These are phyloP conservation scores for Halocaridina rubra DNA, from an alignment of 2,888 invertebrate genomes.

Conservation along the genomic window DNA sequence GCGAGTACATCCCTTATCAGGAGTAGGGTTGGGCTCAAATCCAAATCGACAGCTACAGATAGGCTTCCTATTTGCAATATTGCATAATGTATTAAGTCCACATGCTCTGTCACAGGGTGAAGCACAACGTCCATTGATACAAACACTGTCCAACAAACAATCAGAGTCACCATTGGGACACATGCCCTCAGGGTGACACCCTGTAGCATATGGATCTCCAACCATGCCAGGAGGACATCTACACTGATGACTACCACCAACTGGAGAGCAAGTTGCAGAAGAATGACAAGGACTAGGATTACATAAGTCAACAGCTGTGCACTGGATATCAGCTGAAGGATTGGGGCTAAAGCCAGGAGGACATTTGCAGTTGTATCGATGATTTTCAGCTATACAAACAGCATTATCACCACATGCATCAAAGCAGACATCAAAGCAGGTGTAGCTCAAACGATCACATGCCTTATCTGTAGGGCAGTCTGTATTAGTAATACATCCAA, in stretches of 20 bases:
- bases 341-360: slow-evolving; percentile 85
- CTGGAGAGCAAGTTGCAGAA: slow-evolving; percentile 79
- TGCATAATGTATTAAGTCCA: slow-evolving; percentile 84
- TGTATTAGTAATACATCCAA: slow-evolving; percentile 73
- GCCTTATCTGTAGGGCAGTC: slow-evolving; percentile 75
- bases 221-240: slow-evolving; percentile 81
- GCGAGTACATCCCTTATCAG: slow-evolving; percentile 79
- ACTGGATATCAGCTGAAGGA: slow-evolving; percentile 86
- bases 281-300: slow-evolving; percentile 78
- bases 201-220: slow-evolving; percentile 80
- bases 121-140: slow-evolving; percentile 78
- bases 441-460: slow-evolving; percentile 86
- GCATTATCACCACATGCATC: slow-evolving; percentile 88
- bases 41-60: slow-evolving; percentile 83
- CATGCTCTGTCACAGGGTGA: slow-evolving; percentile 87
- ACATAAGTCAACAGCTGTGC: slow-evolving; percentile 71
- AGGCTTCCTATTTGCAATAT: slow-evolving; percentile 80
- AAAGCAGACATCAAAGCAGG: slow-evolving; percentile 84
- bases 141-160: slow-evolving; percentile 81
- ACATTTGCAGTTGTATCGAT: slow-evolving; percentile 85
- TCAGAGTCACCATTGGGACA: slow-evolving; percentile 80
- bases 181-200: slow-evolving; percentile 83
- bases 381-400: slow-evolving; percentile 87
- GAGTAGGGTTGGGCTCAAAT: slow-evolving; percentile 77
- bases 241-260: slow-evolving; percentile 76